phyloP scores from a whole-genome alignment of 2,113 vertebrate species.

The Tautogolabrus adspersus region DNA sequence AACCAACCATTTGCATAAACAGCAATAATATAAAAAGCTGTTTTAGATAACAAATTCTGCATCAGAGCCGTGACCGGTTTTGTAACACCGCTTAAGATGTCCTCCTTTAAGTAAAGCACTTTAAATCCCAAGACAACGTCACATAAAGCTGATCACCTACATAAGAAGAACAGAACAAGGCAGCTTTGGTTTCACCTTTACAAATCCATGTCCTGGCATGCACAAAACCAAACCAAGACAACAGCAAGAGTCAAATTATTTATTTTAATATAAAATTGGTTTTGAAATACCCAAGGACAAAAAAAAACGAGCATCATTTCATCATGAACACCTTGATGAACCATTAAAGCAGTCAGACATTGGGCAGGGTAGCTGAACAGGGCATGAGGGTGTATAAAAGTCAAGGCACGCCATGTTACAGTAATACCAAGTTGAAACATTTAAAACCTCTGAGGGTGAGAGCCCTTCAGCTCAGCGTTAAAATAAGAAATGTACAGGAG shows the following conservation, averaged over 20 bases:
- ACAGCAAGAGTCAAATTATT: constrained; percentile 60
- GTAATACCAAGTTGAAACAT: constrained; percentile 52
- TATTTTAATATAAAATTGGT: constrained; percentile 78
- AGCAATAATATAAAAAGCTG: not conserved
- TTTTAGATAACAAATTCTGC: not conserved
- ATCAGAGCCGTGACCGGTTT: not conserved
- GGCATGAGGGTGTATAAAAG: constrained; percentile 53
- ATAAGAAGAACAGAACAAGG: not conserved
- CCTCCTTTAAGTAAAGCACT: constrained; percentile 24
- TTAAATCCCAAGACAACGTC: constrained; percentile 22
- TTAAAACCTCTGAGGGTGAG: constrained; percentile 38
- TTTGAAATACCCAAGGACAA: constrained; percentile 66
- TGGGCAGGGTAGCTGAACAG: constrained; percentile 52
- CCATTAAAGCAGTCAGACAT: constrained; percentile 38
- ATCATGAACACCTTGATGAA: constrained; percentile 20
- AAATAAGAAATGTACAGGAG: constrained; percentile 43
- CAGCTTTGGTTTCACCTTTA: not conserved
- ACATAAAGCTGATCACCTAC: constrained; percentile 11
- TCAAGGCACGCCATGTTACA: constrained; percentile 77
- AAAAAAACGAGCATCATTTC: constrained; percentile 33
- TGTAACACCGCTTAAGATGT: not conserved
- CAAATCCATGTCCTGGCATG: not conserved
- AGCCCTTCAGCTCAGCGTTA: constrained; percentile 67
- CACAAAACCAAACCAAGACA: not conserved
- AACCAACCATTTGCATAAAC: not conserved